Conservation (phyloP, 2,113 vertebrate genomes). For the Lampris megalopsis region DNA sequence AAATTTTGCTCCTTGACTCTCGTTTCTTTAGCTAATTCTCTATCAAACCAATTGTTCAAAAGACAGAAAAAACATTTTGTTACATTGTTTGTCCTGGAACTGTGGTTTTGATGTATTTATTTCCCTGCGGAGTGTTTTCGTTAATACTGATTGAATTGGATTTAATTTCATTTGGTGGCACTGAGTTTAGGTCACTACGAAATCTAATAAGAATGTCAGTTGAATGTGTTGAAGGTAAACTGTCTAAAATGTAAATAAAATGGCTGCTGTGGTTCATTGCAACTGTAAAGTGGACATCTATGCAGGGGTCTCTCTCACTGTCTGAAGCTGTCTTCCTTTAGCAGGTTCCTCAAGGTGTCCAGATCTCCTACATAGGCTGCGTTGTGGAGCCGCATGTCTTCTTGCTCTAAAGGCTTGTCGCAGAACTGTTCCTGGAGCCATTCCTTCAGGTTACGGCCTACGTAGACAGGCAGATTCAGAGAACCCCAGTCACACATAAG, state of each 20-base stretch:
- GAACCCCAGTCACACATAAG: not conserved
- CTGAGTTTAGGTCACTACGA: no score
- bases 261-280: not conserved
- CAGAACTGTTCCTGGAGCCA: constrained; percentile 95
- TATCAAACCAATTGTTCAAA: no score
- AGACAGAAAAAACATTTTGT: no score
- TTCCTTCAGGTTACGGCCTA: constrained; percentile 93
- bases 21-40: no score
- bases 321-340: constrained; percentile 90
- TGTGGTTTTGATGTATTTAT: no score
- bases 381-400: constrained; percentile 92
- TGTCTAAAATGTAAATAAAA: not conserved
- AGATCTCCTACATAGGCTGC: constrained; percentile 93
- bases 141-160: no score
- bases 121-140: no score
- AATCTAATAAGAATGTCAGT: no score
- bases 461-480: not conserved
- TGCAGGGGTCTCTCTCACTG: constrained; percentile 73
- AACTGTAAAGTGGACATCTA: not conserved
- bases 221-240: no score
- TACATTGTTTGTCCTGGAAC: no score
- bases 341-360: constrained; percentile 86
- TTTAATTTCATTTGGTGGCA: no score
- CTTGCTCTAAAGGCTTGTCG: constrained; percentile 90
- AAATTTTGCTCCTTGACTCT: no score